phyloP scores from a whole-genome alignment of 2,888 invertebrate species.

The Drosophila stalkeri region DNA sequence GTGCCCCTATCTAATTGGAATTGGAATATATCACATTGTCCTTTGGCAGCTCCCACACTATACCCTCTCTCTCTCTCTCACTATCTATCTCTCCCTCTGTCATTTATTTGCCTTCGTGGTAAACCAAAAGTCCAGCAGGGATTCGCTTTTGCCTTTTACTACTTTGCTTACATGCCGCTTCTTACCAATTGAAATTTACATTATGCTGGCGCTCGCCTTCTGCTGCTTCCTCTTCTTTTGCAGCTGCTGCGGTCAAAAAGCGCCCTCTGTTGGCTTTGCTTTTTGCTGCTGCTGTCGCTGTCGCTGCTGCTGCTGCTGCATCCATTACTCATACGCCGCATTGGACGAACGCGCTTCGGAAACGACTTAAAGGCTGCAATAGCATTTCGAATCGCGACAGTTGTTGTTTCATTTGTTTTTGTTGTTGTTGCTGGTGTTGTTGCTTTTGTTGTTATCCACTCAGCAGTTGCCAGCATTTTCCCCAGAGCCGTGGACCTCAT shows the following conservation, averaged over 20 bases:
- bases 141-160: slow-evolving; percentile 7
- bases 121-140: slow-evolving; percentile 19
- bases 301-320: slow-evolving; percentile 29
- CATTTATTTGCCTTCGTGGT: slow-evolving; percentile 37
- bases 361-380: slow-evolving; percentile 44
- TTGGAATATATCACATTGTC: slow-evolving; percentile 22
- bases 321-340: slow-evolving; percentile 62
- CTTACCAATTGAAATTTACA: slow-evolving; percentile 50
- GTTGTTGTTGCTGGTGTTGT: background rate
- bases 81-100: background rate
- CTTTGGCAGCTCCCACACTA: slow-evolving; percentile 14
- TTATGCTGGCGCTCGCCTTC: slow-evolving; percentile 33
- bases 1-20: slow-evolving; percentile 40
- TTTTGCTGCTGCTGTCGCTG: background rate
- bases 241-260: slow-evolving; percentile 54
- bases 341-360: slow-evolving; percentile 36
- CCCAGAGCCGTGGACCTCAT: slow-evolving; percentile 8
- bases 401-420: slow-evolving; percentile 29
- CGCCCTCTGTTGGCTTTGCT: slow-evolving; percentile 24
- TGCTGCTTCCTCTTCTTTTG: background rate
- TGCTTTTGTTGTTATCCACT: background rate
- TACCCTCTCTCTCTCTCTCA: background rate
- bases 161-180: background rate
- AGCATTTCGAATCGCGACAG: slow-evolving; percentile 45
- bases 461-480: background rate